Evolutionary conservation across 2,888 invertebrate species (phyloP), one percentile per base, ranked within the genome.

Genomic region (Lumbricus terrestris): DNA sequence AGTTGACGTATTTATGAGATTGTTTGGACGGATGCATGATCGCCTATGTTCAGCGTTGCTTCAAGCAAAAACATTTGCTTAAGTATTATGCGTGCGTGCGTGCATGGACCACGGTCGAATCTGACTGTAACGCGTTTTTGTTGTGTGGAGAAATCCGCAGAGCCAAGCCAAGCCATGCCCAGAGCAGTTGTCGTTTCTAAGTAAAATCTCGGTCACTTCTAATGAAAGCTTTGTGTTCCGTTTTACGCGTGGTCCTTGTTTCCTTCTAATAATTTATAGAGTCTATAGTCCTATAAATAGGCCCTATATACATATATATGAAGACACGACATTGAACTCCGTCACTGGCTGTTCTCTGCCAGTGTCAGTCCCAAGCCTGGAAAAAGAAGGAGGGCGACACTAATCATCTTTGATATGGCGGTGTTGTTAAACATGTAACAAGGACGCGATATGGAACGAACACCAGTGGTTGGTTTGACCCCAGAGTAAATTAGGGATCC

Each of bases 1-100:
- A n/a, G 69, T 69, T 69, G 69, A 69, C 69, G n/a, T 69, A 69
- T 69, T 69, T 69, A 69, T 69, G 69, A n/a, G 69, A 69, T 69
- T 69, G 69, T 69, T 69, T 69, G 69, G 69, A 69, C 13, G 69
- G 13, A 69, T 69, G n/a, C n/a, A n/a, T n/a, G n/a, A n/a, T n/a
- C n/a, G n/a, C 69, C 1, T n/a, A 23, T 15, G 29, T 69, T 69
- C 69, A 69, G 69, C n/a, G 69, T n/a, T 69, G 69, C 69, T 29
- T n/a, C 69, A 69, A 69, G n/a, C n/a, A 69, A 69, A n/a, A 20
- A 23, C 69, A 69, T n/a, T 69, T 29, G 29, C n/a, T 11, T n/a
- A n/a, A 13, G 69, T 1, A 11, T 69, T n/a, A 69, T 40, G 15
- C n/a, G 40, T 40, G n/a, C n/a, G n/a, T n/a, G n/a, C n/a, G n/a